Evolutionary conservation across 2,888 invertebrate species (phyloP), one percentile per base, ranked within the genome.

Genomic region (Pollenia griseotomentosa): DNA sequence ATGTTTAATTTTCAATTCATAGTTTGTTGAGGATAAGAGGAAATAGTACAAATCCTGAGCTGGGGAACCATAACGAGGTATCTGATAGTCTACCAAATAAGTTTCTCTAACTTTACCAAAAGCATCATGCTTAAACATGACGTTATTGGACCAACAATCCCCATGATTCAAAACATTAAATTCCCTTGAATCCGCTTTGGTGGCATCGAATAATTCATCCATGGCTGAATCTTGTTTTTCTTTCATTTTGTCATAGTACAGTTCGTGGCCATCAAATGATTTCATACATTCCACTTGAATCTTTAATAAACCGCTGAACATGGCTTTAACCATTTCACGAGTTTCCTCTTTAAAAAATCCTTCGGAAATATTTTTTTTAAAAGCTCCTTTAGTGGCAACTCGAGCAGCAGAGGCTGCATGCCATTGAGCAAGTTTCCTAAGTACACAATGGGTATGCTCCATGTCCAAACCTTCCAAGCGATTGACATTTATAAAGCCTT

Each of bases 131-230:
- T 91, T 89, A 46, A 92, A 92, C 89, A 93, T 93, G 19, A 93
- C 90, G 77, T 93, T 93, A 48, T 93, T 93, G 48, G 90, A 90
- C 93, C 93, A 93, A 74, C 92, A 91, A 86, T 93, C 93, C 2
- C 90, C 90, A 74, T 92, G 92, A 83, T 92, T 92, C 0, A 92
- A 68, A 7, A 91, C 92, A 89, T 90, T 90, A 40, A 92, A 91
- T n/a, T 90, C 91, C 71, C 86, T 79, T 0, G 68, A 77, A 75
- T 91, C 89, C 6, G 81, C 10, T 2, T 82, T 79, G 16, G 42
- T 70, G 1, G 75, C 7, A 0, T 86, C 42, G 9, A 48, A 61
- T 0, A 88, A 59, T 6, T 63, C 63, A 48, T 90, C 88, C 7
- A 88, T 57, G 44, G 89, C 33, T 2, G 84, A 85, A 23, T 88